Evolutionary conservation across 2,113 vertebrate species (phyloP).

Genomic region (Nymphicus hollandicus): DNA sequence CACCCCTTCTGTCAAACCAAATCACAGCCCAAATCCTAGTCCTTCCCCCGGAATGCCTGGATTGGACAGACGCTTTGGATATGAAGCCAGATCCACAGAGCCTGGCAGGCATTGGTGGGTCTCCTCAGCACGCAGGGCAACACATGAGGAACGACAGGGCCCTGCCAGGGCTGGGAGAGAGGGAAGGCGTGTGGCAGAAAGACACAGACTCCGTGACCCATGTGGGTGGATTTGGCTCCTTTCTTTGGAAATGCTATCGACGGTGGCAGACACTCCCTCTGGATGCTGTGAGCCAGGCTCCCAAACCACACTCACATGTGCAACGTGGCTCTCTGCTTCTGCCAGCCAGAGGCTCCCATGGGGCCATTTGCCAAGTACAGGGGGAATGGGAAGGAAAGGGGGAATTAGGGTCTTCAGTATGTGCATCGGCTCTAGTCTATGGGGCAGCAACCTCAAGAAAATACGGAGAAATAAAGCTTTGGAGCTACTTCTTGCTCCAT

Average conservation of each 20-base stretch:
- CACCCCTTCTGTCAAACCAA: background rate
- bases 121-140: background rate
- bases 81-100: background rate
- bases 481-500: background rate
- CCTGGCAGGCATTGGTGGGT: background rate
- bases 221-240: constrained; percentile 63
- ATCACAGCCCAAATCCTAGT: background rate
- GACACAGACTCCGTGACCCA: constrained; percentile 6
- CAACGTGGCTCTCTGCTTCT: background rate
- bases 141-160: background rate
- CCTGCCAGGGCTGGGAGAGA: background rate
- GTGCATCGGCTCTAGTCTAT: background rate
- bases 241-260: background rate
- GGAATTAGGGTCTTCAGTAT: background rate
- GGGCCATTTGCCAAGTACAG: rapidly evolving
- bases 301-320: background rate
- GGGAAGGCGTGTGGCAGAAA: constrained; percentile 8
- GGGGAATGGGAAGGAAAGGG: background rate
- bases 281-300: background rate
- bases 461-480: background rate
- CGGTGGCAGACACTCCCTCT: constrained; percentile 6
- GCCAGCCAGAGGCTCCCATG: background rate
- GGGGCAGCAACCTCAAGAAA: background rate
- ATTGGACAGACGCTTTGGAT: background rate
- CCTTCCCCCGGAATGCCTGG: background rate